phyloP scores from a whole-genome alignment of 2,113 vertebrate genomes.

The Calypte anna region DNA sequence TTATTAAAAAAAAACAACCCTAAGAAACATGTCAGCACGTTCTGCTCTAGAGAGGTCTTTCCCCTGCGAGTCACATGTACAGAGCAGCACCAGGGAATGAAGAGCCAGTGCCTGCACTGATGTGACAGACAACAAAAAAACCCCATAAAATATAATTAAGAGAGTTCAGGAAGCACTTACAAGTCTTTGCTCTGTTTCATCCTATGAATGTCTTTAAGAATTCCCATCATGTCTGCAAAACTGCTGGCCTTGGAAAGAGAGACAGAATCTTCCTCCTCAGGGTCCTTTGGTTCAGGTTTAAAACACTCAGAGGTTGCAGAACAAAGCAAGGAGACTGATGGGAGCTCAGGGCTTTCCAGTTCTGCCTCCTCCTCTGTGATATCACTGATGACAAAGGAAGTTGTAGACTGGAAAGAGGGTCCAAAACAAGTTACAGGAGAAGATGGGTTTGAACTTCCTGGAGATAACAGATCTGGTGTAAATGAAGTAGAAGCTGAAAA shows the following conservation, averaged over 20 bases:
- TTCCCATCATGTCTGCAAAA: slow-evolving; percentile 98
- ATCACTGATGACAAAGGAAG: slow-evolving; percentile 97
- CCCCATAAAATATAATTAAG: neutral
- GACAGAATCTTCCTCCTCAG: slow-evolving; percentile 90
- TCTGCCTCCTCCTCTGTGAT: slow-evolving; percentile 92
- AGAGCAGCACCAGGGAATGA: neutral
- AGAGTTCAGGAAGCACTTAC: slow-evolving; percentile 73
- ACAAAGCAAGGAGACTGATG: slow-evolving; percentile 85
- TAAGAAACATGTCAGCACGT: neutral
- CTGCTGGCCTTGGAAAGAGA: slow-evolving; percentile 98
- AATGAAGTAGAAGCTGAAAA: slow-evolving; percentile 87
- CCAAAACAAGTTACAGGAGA: slow-evolving; percentile 94
- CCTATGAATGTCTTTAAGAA: slow-evolving; percentile 96
- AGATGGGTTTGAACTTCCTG: slow-evolving; percentile 91
- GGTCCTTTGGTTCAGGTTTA: slow-evolving; percentile 80
- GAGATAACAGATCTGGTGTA: slow-evolving; percentile 92
- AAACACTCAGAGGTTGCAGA: slow-evolving; percentile 89
- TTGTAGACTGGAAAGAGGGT: slow-evolving; percentile 89
- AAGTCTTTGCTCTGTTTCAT: slow-evolving; percentile 97
- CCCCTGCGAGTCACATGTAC: accelerated
- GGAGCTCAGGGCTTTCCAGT: slow-evolving; percentile 89
- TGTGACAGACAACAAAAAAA: no score
- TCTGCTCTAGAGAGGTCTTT: neutral
- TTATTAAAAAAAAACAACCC: no score
- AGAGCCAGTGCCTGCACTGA: no score